Percentiles rank a stretch among this genome's conserved stretches.
phyloP scores from a whole-genome alignment of 2,797 vertebrate species.

The Schizopygopsis malacanthus region DNA sequence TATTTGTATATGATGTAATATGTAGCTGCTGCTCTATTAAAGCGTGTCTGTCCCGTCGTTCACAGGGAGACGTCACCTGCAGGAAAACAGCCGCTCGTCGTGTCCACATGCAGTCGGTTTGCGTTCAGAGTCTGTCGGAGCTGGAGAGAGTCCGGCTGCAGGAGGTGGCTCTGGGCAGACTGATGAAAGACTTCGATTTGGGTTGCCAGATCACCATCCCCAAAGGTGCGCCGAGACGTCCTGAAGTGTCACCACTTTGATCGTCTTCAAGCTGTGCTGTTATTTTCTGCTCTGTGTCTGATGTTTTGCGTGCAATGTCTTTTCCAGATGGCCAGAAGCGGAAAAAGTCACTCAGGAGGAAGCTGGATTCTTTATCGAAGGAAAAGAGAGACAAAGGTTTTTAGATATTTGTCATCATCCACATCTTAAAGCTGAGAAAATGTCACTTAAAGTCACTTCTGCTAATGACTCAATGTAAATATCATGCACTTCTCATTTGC shows the following conservation, averaged over 20 bases:
- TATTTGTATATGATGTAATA: too few species aligned
- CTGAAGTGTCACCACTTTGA: not conserved
- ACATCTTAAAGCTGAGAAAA: not conserved
- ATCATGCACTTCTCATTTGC: not conserved
- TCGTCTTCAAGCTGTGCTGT: too few species aligned
- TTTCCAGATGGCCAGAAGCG: slow-evolving; percentile 92
- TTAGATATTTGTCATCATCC: not conserved
- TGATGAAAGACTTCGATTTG: slow-evolving; percentile 91
- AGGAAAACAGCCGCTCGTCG: slow-evolving; percentile 90
- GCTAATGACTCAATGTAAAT: too few species aligned
- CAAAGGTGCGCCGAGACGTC: slow-evolving; percentile 81
- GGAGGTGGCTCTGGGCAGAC: slow-evolving; percentile 91
- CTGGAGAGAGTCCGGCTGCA: slow-evolving; percentile 92
- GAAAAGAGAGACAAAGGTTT: slow-evolving; percentile 93
- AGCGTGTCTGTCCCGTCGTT: too few species aligned
- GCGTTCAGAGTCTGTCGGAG: slow-evolving; percentile 94
- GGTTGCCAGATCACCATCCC: slow-evolving; percentile 96
- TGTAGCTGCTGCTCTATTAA: too few species aligned
- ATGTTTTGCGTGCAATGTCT: slow-evolving; percentile 16
- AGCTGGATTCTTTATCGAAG: slow-evolving; percentile 96
- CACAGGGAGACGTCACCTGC: slow-evolving; percentile 70
- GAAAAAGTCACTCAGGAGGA: slow-evolving; percentile 94
- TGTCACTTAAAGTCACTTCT: too few species aligned
- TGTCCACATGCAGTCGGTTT: slow-evolving; percentile 90
- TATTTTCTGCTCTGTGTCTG: not conserved